Base-by-base conservation (phyloP, 1,140 invertebrate species). In the Pachyrhynchus sulphureomaculatus region DNA sequence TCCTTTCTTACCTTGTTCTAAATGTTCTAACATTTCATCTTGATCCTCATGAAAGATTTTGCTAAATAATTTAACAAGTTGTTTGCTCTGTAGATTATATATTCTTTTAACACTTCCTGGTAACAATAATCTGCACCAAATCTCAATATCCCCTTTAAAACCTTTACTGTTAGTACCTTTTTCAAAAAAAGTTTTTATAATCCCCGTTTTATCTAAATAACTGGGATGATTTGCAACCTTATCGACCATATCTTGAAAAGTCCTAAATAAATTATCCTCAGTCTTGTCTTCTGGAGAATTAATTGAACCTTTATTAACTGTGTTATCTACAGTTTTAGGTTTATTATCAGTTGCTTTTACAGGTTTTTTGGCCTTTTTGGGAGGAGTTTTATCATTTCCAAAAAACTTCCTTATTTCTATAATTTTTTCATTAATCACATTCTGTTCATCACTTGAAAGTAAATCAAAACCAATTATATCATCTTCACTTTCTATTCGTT, bases 61-160 rank as follows among this genome's bases (percentile, higher is more conserved):
- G 41, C 91, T 88, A 76, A 95, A 96, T 10, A 96, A 74, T 76
- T 96, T 97, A 0, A 95, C 80, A 32, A 96, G 77, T 68, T 95
- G 92, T 75, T 95, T 96, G 71, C 88, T 94, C 76, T 95, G 93
- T 18, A 97, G 76, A 79, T 96, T 96, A 72, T 96, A 96, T 18
- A 96, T 84, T 51, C 90, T 80, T 72, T 95, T 93, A 1, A 85
- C 82, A 32, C 89, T 87, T 17, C 86, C 86, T 0, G 94, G 94
- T 24, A 96, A 79, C n/a, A 96, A 73, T 42, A 95, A 75, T 65
- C 88, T 88, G 71, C 92, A 85, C 90, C 92, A 92, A n/a, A 95
- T 77, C 37, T 84, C 77, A 9, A 91, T 71, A 77, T 95, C 87
- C 2, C 93, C 87, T 69, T 88, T 80, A 74, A 93, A 95, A 5